These are phyloP conservation scores for Brenthis ino DNA, from an alignment of 2,888 invertebrate species.

Conservation along the genomic window DNA sequence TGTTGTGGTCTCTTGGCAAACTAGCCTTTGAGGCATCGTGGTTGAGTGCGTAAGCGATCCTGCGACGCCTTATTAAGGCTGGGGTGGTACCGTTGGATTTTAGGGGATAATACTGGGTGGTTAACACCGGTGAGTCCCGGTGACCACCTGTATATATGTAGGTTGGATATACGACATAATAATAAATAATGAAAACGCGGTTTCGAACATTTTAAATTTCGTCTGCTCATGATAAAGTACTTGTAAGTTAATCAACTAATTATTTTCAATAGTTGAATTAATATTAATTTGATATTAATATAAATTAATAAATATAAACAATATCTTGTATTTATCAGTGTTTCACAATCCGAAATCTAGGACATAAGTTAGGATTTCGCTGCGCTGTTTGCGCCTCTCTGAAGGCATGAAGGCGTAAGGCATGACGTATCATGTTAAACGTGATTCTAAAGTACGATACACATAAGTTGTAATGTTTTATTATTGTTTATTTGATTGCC, in stretches of 20 bases:
- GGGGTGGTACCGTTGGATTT: no score
- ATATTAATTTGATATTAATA: neutral
- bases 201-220: no score
- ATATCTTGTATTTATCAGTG: neutral
- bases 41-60: no score
- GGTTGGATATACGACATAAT: no score
- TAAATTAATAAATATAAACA: neutral
- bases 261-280: neutral
- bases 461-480: conserved; percentile 31
- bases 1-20: no score
- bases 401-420: conserved; percentile 49
- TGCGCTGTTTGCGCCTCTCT: conserved; percentile 62
- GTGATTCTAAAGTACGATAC: conserved; percentile 29
- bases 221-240: no score
- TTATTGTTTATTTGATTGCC: conserved; percentile 32
- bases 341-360: conserved; percentile 38
- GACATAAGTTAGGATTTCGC: conserved; percentile 70
- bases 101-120: no score
- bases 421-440: conserved; percentile 39
- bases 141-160: no score
- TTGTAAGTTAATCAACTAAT: neutral
- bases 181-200: no score
- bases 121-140: no score
- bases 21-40: neutral
- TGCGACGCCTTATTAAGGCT: no score